phyloP scores from a whole-genome alignment of 2,888 invertebrate genomes.

The Nycteola revayana region DNA sequence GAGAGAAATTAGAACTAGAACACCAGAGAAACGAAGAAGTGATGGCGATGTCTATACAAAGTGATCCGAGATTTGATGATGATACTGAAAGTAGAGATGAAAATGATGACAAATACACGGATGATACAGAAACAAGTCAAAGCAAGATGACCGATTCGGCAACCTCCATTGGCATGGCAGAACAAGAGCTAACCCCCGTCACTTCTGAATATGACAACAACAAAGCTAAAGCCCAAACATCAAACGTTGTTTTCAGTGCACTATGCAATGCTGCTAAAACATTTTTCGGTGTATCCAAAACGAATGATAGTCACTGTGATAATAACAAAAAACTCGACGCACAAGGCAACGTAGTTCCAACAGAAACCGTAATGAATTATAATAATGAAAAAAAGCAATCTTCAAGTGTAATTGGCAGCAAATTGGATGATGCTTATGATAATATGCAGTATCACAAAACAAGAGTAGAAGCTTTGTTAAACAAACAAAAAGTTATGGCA shows the following conservation, averaged over 20 bases:
- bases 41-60: slow-evolving; percentile 64
- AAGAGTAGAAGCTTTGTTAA: slow-evolving; percentile 68
- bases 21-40: slow-evolving; percentile 62
- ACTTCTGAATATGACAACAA: slow-evolving; percentile 32
- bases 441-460: slow-evolving; percentile 57
- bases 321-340: slow-evolving; percentile 57
- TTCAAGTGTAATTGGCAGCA: slow-evolving; percentile 59
- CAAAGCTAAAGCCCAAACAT: slow-evolving; percentile 40
- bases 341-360: slow-evolving; percentile 59
- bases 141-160: slow-evolving; percentile 29
- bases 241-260: slow-evolving; percentile 54
- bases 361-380: slow-evolving; percentile 33
- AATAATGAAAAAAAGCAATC: slow-evolving; percentile 40
- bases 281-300: slow-evolving; percentile 51
- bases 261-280: slow-evolving; percentile 64
- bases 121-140: slow-evolving; percentile 10
- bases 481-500: slow-evolving; percentile 77
- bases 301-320: slow-evolving; percentile 46
- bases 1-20: slow-evolving; percentile 77
- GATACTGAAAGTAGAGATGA: slow-evolving; percentile 37
- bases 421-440: slow-evolving; percentile 48
- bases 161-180: slow-evolving; percentile 23
- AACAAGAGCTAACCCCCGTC: slow-evolving; percentile 26
- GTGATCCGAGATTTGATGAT: slow-evolving; percentile 40
- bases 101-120: slow-evolving; percentile 6